Conservation (phyloP, 2,797 vertebrate species). For the Bovichtus diacanthus region DNA sequence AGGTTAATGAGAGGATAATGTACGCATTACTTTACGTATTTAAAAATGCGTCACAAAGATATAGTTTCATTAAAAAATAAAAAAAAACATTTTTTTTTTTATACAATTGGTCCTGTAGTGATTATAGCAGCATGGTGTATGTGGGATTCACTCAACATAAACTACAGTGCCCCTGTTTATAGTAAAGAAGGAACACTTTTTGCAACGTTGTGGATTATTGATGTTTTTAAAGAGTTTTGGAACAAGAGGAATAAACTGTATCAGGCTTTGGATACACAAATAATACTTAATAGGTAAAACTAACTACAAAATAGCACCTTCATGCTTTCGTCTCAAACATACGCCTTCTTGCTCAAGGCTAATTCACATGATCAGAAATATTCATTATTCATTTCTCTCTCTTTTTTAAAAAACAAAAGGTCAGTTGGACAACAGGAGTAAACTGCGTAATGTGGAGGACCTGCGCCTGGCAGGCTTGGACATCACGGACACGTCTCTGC, state of each 20-base stretch:
- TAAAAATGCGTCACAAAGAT: not conserved
- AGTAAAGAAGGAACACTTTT: constrained; percentile 2
- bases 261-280: not conserved
- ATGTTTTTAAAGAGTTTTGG: not conserved
- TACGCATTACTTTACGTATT: not conserved
- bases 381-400: not conserved
- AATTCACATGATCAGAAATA: not conserved
- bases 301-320: not conserved
- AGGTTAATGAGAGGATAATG: not conserved
- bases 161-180: not conserved
- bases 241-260: not conserved
- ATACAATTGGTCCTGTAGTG: not conserved
- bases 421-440: constrained; percentile 96
- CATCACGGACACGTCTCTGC: constrained; percentile 92
- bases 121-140: not conserved
- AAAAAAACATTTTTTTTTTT: not conserved
- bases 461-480: constrained; percentile 94
- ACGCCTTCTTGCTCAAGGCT: not conserved
- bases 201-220: not conserved
- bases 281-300: not conserved
- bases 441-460: constrained; percentile 93
- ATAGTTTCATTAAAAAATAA: not conserved
- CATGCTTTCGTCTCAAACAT: not conserved
- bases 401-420: constrained; percentile 74
- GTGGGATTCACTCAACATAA: not conserved